phyloP scores from a whole-genome alignment of 37 sponge, comb jelly and placozoan genomes.

The Lycopodina hypogea region DNA sequence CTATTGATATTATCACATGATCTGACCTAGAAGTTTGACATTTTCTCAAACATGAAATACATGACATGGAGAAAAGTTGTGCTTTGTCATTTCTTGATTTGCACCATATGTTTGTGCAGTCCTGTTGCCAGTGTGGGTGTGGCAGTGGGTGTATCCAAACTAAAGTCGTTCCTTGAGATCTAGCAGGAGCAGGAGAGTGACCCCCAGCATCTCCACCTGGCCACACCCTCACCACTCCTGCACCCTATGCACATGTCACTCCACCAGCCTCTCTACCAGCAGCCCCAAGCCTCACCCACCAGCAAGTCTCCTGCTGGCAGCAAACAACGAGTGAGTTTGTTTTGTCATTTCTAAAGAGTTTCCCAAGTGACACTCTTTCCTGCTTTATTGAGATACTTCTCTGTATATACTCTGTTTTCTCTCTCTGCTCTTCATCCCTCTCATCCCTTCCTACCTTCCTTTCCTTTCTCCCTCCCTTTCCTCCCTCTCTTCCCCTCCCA shows the following conservation, averaged over 20 bases:
- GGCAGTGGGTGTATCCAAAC: not conserved
- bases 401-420: not conserved
- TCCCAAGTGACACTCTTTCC: too few species aligned
- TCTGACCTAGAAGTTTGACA: too few species aligned
- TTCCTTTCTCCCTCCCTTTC: not conserved
- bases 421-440: not conserved
- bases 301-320: too few species aligned
- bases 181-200: constrained; percentile 68
- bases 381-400: too few species aligned
- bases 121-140: not conserved
- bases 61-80: not conserved
- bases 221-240: not conserved
- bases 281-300: not conserved
- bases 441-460: not conserved
- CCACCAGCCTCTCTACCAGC: not conserved
- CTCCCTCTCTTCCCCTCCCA: not conserved
- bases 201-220: not conserved
- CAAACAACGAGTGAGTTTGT: too few species aligned
- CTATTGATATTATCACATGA: too few species aligned
- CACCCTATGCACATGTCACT: not conserved
- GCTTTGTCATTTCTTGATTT: not conserved
- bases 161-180: constrained; percentile 67
- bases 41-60: too few species aligned
- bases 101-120: not conserved
- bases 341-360: too few species aligned